A percentile compares a stretch with the other conserved stretches of the same genome.
Conservation (phyloP, 2,113 vertebrate genomes). For the Arothron firmamentum region DNA sequence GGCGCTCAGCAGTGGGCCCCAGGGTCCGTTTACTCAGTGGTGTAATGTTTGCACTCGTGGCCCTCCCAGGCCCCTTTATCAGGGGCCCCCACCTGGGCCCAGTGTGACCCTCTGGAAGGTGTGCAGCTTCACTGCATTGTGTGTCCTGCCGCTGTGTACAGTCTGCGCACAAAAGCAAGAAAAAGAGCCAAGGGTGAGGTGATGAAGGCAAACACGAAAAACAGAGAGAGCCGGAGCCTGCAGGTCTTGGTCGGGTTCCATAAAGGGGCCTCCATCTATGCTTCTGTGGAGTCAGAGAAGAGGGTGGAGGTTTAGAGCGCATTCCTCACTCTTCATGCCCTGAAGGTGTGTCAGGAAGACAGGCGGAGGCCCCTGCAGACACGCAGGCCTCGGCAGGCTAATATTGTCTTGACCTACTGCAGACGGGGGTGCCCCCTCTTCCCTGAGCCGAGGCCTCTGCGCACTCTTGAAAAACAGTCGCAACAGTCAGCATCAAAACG, state of each 20-base stretch:
- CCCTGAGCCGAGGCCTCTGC: neutral
- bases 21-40: constrained; percentile 74
- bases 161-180: constrained; percentile 45
- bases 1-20: constrained; percentile 61
- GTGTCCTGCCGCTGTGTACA: constrained; percentile 64
- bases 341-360: constrained; percentile 58
- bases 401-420: constrained; percentile 27
- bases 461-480: neutral
- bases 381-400: constrained; percentile 54
- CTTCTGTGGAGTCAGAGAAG: constrained; percentile 47
- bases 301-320: constrained; percentile 53
- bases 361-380: constrained; percentile 60
- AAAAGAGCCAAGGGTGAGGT: constrained; percentile 41
- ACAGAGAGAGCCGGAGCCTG: constrained; percentile 49
- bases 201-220: constrained; percentile 47
- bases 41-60: constrained; percentile 76
- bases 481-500: constrained; percentile 12
- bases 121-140: constrained; percentile 36
- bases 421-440: neutral
- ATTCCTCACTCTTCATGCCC: constrained; percentile 62
- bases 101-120: constrained; percentile 29
- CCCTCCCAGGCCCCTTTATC: constrained; percentile 70
- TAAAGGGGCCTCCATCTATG: constrained; percentile 54
- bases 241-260: constrained; percentile 60
- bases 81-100: constrained; percentile 32